Evolutionary conservation across 2,888 invertebrate genomes (phyloP), one percentile per base, ranked within the genome.

Genomic region (Xylota sylvarum): DNA sequence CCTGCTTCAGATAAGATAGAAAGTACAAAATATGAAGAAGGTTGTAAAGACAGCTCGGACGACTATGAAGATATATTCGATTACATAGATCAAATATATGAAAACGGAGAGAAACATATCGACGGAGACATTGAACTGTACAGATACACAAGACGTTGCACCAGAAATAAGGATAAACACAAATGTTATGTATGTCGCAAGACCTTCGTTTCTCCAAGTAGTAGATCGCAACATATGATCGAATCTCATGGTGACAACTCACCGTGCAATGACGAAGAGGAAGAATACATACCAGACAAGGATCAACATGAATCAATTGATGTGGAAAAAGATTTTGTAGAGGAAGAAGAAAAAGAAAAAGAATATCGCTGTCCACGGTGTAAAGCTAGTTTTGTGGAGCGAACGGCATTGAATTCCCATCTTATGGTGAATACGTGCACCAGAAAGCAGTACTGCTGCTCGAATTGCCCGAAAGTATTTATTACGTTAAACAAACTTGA

Each of bases 401-500:
- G 89, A 9, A 91, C 91, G 69, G 91, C 92, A 0, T 80, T 92
- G 0, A 89, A 89, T 4, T 90, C 90, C 52, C 92, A 92, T 62
- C 88, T 89, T 1, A 90, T 92, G 43, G 93, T 84, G 89, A 93
- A 17, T 40, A 94, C 94, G 73, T 93, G 93, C 19, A 92, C 92
- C 32, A 91, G 92, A 35, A 92, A 93, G 55, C 93, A 93, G 0
- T 93, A 92, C 35, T 91, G 91, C 10, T 94, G 94, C 78, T 90
- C 93, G 0, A 89, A 92, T n/a, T 93, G 93, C 65, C 89, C 90
- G 2, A 90, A 91, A 30, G 94, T 94, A 30, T 95, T 95, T 77
- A 93, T 94, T 14, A 93, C 94, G 37, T 92, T 93, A 80, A 93
- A 93, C 0, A 94, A 93, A 85, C 90, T 95, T 58, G 93, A 94